Evolutionary conservation across 2,113 vertebrate genomes (phyloP).

Genomic region (Ellobius talpinus): DNA sequence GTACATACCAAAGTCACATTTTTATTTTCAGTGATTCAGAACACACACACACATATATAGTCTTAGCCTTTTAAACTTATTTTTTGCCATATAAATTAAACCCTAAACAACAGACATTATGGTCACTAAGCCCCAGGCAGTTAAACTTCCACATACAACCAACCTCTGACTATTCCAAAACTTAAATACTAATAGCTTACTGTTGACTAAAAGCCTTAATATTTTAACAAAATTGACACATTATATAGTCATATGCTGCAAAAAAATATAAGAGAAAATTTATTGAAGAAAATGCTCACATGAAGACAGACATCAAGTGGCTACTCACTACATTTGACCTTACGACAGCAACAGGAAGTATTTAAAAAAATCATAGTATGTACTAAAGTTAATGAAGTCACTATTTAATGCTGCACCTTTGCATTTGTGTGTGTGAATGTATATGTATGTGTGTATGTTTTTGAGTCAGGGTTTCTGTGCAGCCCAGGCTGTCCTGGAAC

Average conservation of each 20-base stretch:
- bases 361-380: not conserved
- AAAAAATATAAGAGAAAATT: not conserved
- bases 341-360: not conserved
- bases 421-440: not conserved
- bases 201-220: not conserved
- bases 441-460: not conserved
- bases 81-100: conserved; percentile 5
- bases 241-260: not conserved
- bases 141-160: not conserved
- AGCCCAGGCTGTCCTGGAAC: not conserved
- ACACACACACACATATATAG: not conserved
- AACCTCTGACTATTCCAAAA: not conserved
- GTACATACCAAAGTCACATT: not conserved
- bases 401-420: not conserved
- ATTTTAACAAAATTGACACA: not conserved
- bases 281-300: not conserved
- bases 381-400: not conserved
- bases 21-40: conserved; percentile 15
- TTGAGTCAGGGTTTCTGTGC: not conserved
- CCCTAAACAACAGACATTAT: not conserved
- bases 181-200: not conserved
- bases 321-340: not conserved
- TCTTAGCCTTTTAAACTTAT: not conserved
- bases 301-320: not conserved
- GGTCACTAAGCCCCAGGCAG: not conserved